Base-by-base conservation (phyloP, 2,113 vertebrate genomes). In the Pterocles orientalis region DNA sequence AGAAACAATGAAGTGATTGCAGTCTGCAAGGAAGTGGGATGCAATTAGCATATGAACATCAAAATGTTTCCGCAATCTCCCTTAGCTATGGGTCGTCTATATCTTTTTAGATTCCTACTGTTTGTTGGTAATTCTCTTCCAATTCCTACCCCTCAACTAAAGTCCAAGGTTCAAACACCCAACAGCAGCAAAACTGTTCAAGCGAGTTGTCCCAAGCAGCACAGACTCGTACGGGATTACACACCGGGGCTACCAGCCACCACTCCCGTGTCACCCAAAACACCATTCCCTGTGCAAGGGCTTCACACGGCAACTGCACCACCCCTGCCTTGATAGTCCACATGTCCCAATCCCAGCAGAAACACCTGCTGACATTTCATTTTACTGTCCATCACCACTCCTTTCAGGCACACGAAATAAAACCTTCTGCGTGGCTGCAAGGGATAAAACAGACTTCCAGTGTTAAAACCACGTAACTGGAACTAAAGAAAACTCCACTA, bases 1-100 rank as follows among this genome's bases (percentile, higher is more conserved):
- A 93, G 70, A 71, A 94, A 88, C 95, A 95, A 89, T 82, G 96
- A 80, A 95, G 96, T 96, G 94, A 96, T 97, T 98, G 95, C 96
- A 31, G 93, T 92, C 97, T 97, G 91, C 90, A 85, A 97, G 81
- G 93, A 91, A 45, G 92, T 72, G 89, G 86, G 97, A 96, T 92
- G 92, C 81, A 96, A 98, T 97, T 96, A 97, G 96, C 97, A 96
- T 91, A 88, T 66, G 79, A 96, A 94, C 97, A 94, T 95, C 93
- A 43, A 77, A 81, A 69, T 12, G 34, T 24, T 87, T 60, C 91
- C 91, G 93, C 82, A 14, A 9, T 51, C 86, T 94, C 91, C 71
- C 76, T 71, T 94, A 95, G 94, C 85, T 94, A 14, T 1, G 1
- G 25, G 70, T 89, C 71, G 29, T 29, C 72, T 95, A 5, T 1